phyloP scores from a whole-genome alignment of 2,113 vertebrate species.

The Callithrix jacchus region DNA sequence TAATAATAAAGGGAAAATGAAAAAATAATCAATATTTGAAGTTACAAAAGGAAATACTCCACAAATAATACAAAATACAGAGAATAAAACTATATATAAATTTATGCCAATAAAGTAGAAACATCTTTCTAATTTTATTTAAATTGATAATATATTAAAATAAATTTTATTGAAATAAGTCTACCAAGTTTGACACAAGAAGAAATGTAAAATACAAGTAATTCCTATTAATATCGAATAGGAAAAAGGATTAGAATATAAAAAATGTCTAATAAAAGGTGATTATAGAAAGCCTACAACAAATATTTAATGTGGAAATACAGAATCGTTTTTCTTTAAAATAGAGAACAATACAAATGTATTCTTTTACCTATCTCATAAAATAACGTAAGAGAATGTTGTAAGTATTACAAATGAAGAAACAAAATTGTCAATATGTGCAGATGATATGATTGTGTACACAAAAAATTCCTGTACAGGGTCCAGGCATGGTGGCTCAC shows the following conservation, averaged over 20 bases:
- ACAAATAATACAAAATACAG: neutral
- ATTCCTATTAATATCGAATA: neutral
- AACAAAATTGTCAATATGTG: neutral
- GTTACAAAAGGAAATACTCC: neutral
- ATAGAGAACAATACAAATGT: neutral
- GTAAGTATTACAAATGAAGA: neutral
- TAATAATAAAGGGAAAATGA: neutral
- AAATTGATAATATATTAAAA: neutral
- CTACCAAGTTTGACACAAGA: neutral
- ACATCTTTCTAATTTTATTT: neutral
- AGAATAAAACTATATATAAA: neutral
- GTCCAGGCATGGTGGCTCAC: too few relatives aligned
- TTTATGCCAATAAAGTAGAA: neutral
- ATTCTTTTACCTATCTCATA: neutral
- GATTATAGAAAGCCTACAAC: neutral
- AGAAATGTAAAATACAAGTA: neutral
- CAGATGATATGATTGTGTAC: neutral
- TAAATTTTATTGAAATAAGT: neutral
- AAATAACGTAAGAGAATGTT: neutral
- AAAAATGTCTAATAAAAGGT: neutral
- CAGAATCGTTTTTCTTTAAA: neutral
- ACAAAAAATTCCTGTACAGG: neutral
- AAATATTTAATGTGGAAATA: neutral
- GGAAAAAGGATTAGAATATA: neutral
- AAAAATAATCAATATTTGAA: neutral